Evolutionary conservation across 2,797 vertebrate genomes (phyloP).

Genomic region (Corythornis leucogaster): DNA sequence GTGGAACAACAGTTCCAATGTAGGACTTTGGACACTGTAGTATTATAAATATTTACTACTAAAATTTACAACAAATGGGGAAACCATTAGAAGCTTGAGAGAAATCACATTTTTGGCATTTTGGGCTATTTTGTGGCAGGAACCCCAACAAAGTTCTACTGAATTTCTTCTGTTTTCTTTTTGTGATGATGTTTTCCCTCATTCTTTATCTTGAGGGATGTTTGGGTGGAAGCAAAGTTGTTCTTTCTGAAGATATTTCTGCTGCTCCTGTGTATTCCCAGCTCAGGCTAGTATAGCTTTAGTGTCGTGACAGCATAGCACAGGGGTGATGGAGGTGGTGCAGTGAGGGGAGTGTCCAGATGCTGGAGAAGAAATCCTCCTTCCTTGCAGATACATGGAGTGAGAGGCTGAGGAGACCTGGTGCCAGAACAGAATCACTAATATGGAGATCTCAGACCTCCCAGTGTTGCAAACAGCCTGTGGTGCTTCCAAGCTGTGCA

Average conservation of each 20-base stretch:
- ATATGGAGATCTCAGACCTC: not conserved
- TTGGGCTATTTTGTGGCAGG: not conserved
- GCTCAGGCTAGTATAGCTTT: not conserved
- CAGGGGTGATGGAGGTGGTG: not conserved
- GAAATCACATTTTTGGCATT: not conserved
- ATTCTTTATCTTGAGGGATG: not conserved
- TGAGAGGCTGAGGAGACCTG: not conserved
- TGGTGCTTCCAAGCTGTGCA: not conserved
- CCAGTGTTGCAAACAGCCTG: not conserved
- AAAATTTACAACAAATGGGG: not conserved
- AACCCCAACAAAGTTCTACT: not conserved
- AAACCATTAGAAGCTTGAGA: not conserved
- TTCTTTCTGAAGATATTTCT: not conserved
- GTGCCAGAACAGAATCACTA: not conserved
- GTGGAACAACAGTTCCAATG: not conserved
- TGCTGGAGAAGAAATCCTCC: not conserved
- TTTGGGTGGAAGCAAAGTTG: not conserved
- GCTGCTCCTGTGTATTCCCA: not conserved
- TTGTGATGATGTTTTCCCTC: not conserved
- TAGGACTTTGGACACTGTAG: not conserved
- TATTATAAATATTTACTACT: conserved; percentile 23
- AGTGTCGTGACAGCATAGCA: not conserved
- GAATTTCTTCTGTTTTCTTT: not conserved
- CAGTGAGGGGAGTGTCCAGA: not conserved
- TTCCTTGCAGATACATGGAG: not conserved